Percentiles rank a stretch among this genome's conserved stretches.
Conservation (phyloP, 1,140 invertebrate species). For the Aphelenchoides besseyi region DNA sequence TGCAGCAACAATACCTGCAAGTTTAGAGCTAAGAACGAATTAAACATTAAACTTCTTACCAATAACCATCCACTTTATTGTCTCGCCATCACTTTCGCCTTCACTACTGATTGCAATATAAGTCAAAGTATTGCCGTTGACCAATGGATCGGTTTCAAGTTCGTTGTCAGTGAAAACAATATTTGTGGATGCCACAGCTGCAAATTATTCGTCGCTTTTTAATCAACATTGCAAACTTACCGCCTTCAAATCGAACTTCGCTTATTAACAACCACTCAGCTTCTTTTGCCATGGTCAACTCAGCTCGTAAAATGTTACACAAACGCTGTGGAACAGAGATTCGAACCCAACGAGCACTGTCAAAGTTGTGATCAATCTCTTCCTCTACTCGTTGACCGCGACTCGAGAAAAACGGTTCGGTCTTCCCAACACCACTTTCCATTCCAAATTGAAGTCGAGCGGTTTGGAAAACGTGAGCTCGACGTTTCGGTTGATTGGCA, state of each 20-base stretch:
- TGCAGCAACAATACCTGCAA: slow-evolving; percentile 4
- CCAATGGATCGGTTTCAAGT: not conserved
- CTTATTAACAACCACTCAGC: slow-evolving; percentile 45
- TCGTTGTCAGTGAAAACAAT: not conserved
- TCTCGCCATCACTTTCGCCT: not conserved
- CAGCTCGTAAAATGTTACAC: slow-evolving; percentile 26
- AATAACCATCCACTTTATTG: not conserved
- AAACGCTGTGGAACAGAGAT: slow-evolving; percentile 41
- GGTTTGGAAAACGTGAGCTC: slow-evolving; percentile 28
- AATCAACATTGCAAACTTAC: slow-evolving; percentile 10
- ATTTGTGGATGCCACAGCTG: not conserved
- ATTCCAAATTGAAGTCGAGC: slow-evolving; percentile 28
- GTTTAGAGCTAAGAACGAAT: not conserved
- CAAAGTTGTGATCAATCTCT: slow-evolving; percentile 23
- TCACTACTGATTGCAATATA: slow-evolving; percentile 1
- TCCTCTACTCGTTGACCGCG: not conserved
- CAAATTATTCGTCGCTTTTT: not conserved
- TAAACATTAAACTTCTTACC: too few relatives aligned
- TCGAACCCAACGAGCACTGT: slow-evolving; percentile 42
- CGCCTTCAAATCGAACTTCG: slow-evolving; percentile 41
- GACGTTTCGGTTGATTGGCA: slow-evolving; percentile 71
- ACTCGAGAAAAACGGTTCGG: slow-evolving; percentile 1
- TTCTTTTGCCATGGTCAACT: slow-evolving; percentile 30
- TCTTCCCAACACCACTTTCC: not conserved
- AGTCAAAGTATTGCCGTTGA: not conserved